Base-by-base conservation (phyloP, 2,113 vertebrate genomes). In the Capra hircus region DNA sequence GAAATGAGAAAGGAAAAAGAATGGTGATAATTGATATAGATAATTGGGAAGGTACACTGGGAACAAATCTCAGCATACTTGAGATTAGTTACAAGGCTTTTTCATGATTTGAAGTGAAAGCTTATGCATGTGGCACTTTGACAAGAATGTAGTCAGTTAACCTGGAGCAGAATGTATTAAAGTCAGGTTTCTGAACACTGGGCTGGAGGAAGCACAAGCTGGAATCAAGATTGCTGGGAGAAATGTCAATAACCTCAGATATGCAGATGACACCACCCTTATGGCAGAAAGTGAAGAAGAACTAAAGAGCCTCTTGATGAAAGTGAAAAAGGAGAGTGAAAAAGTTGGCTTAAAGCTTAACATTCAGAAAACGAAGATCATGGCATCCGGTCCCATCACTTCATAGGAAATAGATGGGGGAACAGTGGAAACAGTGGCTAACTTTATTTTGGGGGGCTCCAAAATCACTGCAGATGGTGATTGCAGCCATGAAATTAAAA, bases 31-130 rank as follows among this genome's bases (percentile, higher is more conserved):
- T 17, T 62, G 13, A 77, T 59, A 25, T 7, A 77, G 74, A n/a
- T 59, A 90, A 43, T 19, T 77, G 36, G 13, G 14, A 90, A 60
- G 33, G 80, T 84, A 52, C 50, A 84, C 9, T 60, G 13, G 33
- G 48, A 81, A 77, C 21, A 77, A 43, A 77, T 77, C 40, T 43
- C 71, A 95, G 67, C 96, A 60, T 82, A 83, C n/a, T 74, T 60
- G 55, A 89, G 27, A 83, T n/a, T 82, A 87, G 74, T 43, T 92
- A 28, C 55, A n/a, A 33, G 25, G 1, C 25, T 74, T 84, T 71
- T 71, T 91, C 12, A 25, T 78, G 30, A 88, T 93, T 96, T 59
- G 71, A 95, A 81, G 23, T 14, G n/a, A 71, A 67, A 77, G 3
- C 19, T 52, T 40, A 57, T n/a, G 33, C 17, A 77, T 15, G 33